phyloP scores from a whole-genome alignment of 2,113 vertebrate genomes.

The Menidia beryllina region DNA sequence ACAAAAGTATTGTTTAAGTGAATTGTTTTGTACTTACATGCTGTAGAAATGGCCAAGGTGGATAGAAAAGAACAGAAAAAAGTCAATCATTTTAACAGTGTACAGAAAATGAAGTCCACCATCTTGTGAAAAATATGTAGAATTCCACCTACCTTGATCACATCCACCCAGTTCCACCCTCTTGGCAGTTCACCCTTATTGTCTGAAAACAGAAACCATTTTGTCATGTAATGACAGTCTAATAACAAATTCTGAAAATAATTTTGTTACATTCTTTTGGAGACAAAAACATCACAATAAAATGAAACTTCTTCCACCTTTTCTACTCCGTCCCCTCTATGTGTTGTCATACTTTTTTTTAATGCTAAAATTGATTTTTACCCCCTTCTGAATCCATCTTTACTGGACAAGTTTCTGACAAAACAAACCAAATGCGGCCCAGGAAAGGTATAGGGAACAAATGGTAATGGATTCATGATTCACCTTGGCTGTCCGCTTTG shows the following conservation, averaged over 20 bases:
- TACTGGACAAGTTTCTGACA: too few species aligned
- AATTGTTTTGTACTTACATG: slow-evolving; percentile 66
- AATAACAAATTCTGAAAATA: not conserved
- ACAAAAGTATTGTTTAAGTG: not conserved
- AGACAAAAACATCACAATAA: too few species aligned
- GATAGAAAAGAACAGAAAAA: slow-evolving; percentile 2
- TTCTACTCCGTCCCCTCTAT: too few species aligned
- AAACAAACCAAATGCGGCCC: too few species aligned
- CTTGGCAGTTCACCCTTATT: slow-evolving; percentile 94
- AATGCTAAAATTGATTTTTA: too few species aligned
- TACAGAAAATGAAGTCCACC: not conserved
- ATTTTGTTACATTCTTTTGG: too few species aligned
- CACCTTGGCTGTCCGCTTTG: too few species aligned
- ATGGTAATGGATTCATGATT: too few species aligned
- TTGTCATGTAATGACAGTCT: not conserved
- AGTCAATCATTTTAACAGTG: not conserved
- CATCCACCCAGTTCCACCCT: slow-evolving; percentile 98
- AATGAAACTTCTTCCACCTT: too few species aligned
- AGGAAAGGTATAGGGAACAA: too few species aligned
- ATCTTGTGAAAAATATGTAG: slow-evolving; percentile 27
- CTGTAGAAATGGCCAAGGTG: slow-evolving; percentile 22
- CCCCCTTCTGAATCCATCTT: too few species aligned
- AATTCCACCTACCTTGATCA: slow-evolving; percentile 89
- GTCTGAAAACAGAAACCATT: slow-evolving; percentile 79
- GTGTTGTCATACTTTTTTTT: too few species aligned